A percentile compares a stretch with the other conserved stretches of the same genome.
phyloP scores from a whole-genome alignment of 2,797 vertebrate genomes.

The Dendrocincla tyrannina region DNA sequence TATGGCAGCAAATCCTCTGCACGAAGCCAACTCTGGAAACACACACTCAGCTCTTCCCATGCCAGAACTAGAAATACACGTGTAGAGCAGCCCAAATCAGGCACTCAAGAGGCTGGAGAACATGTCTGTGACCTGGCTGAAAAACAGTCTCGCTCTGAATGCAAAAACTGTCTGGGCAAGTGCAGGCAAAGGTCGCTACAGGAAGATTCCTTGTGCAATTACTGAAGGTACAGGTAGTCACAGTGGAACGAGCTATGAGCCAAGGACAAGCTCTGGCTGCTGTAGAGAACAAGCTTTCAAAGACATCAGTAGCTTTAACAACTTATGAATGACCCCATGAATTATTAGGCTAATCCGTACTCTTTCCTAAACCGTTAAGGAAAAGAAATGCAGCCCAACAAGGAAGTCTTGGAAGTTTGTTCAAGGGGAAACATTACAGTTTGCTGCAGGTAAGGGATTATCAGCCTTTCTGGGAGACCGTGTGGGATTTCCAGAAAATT shows the following conservation, averaged over 20 bases:
- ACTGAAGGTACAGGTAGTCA: not conserved
- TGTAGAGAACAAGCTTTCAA: not conserved
- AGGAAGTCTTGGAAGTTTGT: not conserved
- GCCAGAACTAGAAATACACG: not conserved
- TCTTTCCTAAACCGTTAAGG: not conserved
- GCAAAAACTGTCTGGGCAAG: not conserved
- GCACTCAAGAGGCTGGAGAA: not conserved
- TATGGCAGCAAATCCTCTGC: rapidly evolving
- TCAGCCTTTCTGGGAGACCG: not conserved
- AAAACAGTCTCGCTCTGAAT: not conserved
- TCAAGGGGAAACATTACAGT: not conserved
- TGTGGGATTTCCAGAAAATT: not conserved
- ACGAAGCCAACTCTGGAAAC: not conserved
- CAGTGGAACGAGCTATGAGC: not conserved
- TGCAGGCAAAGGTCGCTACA: not conserved
- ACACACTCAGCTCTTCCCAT: not conserved
- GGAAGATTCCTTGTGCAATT: not conserved
- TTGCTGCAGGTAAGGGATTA: constrained; percentile 34
- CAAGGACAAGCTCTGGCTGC: not conserved
- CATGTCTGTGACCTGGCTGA: not conserved
- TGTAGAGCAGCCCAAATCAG: not conserved
- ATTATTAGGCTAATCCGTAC: not conserved
- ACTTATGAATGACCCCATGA: not conserved
- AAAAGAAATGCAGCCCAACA: not conserved
- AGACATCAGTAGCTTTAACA: not conserved